Base-by-base conservation (phyloP, 2,888 invertebrate species). In the Scotopteryx bipunctaria region DNA sequence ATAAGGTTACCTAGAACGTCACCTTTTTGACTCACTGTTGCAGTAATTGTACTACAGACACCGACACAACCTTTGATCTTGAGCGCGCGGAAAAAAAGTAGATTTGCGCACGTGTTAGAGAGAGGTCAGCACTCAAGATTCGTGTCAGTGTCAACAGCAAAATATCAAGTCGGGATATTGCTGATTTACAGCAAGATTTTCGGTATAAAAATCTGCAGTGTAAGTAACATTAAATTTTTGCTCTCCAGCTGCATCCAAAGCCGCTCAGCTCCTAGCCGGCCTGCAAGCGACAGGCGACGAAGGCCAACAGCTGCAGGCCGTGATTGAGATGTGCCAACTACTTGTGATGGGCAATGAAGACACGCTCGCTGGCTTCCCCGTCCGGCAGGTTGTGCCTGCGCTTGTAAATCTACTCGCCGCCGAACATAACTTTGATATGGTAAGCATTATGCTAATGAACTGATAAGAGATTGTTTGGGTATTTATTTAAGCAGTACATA, bases 291-390 rank as follows among this genome's bases (percentile, higher is more conserved):
- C 95, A 14, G 97, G 96, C 2, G 98, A 99, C 80, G 98, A 99
- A 78, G 97, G 97, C 5, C 97, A 98, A 75, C 98, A 99, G 83
- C 88, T 99, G 57, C 98, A 98, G 79, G 97, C 98, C 1, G 98
- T 98, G 25, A 98, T 98, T 58, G 98, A 99, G 90, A 98, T 99
- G 98, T 98, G 98, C 81, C 98, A 99, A 91, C 94, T 99, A 84
- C 92, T 99, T 47, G 98, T 99, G 23, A 99, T 99, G 99, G 99
- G 99, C 64, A 99, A 99, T 81, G 99, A 99, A 86, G 99, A 99
- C 81, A 98, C 98, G 0, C 92, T 99, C 44, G 97, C 98, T 29
- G 98, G 98, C n/a, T 99, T 99, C 83, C 99, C 99, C 0, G 97
- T 99, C 25, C 97, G 99, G 72, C 98, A 98, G 85, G 98, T 98